These are phyloP conservation scores for Struthidea cinerea DNA, from an alignment of 2,113 vertebrate genomes.

Conservation along the genomic window DNA sequence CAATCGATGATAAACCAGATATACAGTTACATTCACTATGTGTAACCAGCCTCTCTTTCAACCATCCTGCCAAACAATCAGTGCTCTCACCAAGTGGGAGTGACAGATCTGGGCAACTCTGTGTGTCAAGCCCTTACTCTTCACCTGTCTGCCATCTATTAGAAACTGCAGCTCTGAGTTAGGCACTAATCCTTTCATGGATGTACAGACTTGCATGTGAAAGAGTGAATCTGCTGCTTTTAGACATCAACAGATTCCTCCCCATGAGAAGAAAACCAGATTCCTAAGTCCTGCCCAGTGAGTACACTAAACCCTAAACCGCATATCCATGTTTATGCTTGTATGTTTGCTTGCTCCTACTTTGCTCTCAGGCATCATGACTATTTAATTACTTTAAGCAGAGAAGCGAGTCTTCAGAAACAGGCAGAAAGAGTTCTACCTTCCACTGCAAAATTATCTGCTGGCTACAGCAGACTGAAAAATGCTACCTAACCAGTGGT, in stretches of 20 bases:
- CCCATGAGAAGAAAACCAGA: background rate
- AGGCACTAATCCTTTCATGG: background rate
- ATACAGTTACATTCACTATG: background rate
- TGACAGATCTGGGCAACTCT: background rate
- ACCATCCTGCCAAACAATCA: background rate
- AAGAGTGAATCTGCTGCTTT: background rate
- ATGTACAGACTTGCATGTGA: background rate
- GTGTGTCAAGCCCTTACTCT: background rate
- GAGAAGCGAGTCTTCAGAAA: background rate
- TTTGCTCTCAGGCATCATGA: background rate
- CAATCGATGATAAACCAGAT: background rate
- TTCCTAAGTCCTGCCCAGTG: background rate
- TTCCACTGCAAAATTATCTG: background rate
- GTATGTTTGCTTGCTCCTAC: background rate
- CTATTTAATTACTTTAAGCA: background rate
- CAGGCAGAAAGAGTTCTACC: background rate
- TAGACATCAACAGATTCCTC: background rate
- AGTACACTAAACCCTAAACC: background rate
- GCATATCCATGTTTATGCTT: background rate
- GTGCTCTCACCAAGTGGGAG: background rate
- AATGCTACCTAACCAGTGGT: background rate
- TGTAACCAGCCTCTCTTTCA: background rate
- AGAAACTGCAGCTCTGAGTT: background rate
- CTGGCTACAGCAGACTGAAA: background rate
- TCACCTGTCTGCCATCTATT: background rate